Base-by-base conservation (phyloP, 1,140 invertebrate species). In the Zaprionus camerounensis region DNA sequence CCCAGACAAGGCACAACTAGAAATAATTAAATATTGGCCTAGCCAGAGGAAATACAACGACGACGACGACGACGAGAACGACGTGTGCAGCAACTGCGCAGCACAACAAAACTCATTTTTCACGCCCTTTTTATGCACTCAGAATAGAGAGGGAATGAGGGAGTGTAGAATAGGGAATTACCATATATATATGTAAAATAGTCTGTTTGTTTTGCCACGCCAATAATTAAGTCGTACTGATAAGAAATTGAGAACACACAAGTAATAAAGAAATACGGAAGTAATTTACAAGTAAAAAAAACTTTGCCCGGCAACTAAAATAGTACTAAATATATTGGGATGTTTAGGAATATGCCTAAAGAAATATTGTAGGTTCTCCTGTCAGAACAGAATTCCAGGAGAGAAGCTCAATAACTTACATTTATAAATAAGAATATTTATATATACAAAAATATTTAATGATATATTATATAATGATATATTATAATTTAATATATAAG, bases 21-120 rank as follows among this genome's bases (percentile, higher is more conserved):
- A 55, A 58, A 57, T 74, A 64, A 74, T 61, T 72, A 58, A 78
- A 85, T 87, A 71, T 82, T 71, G 64, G 20, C 51, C 34, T 44
- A 69, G 62, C 57, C 24, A 56, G 62, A 61, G 61, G 71, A 64
- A 34, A 20, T 26, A 55, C 26, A 53, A 58, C 26, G 58, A 58
- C 31, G 20, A 58, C 26, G 58, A 58, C 31, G 20, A 22, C 20
- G 55, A 56, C 13, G 41, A 59, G 28, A 24, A 22, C 28, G 7
- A 17, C 26, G 24, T 66, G 34, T 77, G 53, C 31, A 68, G 31
- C 49, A 68, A 70, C 41, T 71, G 53, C 70, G 53, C 65, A 68
- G 44, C 44, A 51, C 31, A 64, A 67, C 20, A 44, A 79, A 58
- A 59, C 5, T 41, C 15, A 63, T 73, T 76, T 44, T 73, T 68